Percentiles rank a stretch among this genome's conserved stretches.
phyloP scores from a whole-genome alignment of 2,797 vertebrate species.

The Mormyrops attenuatus region DNA sequence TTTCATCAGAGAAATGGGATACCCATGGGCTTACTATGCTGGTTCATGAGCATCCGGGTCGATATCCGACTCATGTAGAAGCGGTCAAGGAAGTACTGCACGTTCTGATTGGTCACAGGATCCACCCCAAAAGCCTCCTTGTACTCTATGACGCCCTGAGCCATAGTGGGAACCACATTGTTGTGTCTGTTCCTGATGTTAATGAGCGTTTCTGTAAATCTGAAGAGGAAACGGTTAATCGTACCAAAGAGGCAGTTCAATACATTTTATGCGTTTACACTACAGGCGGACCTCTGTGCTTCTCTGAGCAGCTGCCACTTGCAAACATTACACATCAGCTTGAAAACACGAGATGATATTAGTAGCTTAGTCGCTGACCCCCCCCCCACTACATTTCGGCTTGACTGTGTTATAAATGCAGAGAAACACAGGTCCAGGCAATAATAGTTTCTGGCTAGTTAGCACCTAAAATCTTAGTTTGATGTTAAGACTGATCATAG shows the following conservation, averaged over 20 bases:
- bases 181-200: slow-evolving; percentile 88
- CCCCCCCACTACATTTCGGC: not conserved
- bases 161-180: slow-evolving; percentile 93
- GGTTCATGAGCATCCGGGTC: slow-evolving; percentile 96
- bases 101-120: slow-evolving; percentile 89
- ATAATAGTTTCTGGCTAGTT: not conserved
- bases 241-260: not conserved
- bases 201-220: slow-evolving; percentile 84
- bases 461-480: not conserved
- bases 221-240: slow-evolving; percentile 41
- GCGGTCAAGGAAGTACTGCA: slow-evolving; percentile 96
- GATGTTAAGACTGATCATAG: not conserved
- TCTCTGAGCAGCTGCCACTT: not conserved
- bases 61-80: slow-evolving; percentile 99
- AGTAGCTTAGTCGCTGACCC: not conserved
- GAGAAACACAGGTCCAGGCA: not conserved
- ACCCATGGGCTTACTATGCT: slow-evolving; percentile 81
- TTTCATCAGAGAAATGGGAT: not conserved
- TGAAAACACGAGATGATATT: not conserved
- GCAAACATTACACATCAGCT: not conserved
- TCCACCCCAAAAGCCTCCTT: slow-evolving; percentile 87
- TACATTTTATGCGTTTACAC: not conserved
- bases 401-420: not conserved
- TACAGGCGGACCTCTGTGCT: not conserved
- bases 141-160: slow-evolving; percentile 91